Conservation (phyloP, 2,797 vertebrate species). For the Pterois miles region DNA sequence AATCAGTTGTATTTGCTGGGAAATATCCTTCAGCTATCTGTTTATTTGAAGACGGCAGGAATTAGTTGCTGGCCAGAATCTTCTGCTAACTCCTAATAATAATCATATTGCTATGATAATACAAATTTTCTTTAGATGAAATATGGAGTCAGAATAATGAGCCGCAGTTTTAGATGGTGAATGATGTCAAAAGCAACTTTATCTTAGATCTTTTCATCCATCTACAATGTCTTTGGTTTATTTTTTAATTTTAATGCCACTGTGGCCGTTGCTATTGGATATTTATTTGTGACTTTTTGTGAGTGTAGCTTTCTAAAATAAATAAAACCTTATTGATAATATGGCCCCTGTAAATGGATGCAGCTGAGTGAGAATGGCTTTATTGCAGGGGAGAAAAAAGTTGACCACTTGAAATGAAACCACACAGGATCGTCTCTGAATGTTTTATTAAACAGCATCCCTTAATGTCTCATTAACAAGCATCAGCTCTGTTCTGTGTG, state of each 20-base stretch:
- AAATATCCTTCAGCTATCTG: slow-evolving; percentile 25
- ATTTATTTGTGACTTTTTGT: slow-evolving; percentile 4
- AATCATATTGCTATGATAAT: background rate
- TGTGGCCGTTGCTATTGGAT: background rate
- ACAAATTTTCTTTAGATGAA: background rate
- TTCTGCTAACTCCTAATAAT: background rate
- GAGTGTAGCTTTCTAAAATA: background rate
- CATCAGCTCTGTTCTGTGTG: slow-evolving; percentile 17
- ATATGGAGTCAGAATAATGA: background rate
- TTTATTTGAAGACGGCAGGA: background rate
- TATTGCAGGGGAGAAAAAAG: background rate
- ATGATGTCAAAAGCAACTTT: background rate
- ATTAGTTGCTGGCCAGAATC: background rate
- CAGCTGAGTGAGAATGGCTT: background rate
- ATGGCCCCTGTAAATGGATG: background rate
- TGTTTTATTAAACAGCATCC: slow-evolving; percentile 29
- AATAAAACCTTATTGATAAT: background rate
- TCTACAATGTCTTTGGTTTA: background rate
- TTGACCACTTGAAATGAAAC: slow-evolving; percentile 1
- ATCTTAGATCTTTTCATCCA: background rate
- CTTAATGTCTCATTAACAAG: slow-evolving; percentile 47
- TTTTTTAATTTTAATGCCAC: background rate
- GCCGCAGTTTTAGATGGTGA: background rate
- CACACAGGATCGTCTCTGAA: background rate
- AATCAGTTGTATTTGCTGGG: slow-evolving; percentile 30